Conservation (phyloP, 2,113 vertebrate species). For the Gobiocypris rarus region DNA sequence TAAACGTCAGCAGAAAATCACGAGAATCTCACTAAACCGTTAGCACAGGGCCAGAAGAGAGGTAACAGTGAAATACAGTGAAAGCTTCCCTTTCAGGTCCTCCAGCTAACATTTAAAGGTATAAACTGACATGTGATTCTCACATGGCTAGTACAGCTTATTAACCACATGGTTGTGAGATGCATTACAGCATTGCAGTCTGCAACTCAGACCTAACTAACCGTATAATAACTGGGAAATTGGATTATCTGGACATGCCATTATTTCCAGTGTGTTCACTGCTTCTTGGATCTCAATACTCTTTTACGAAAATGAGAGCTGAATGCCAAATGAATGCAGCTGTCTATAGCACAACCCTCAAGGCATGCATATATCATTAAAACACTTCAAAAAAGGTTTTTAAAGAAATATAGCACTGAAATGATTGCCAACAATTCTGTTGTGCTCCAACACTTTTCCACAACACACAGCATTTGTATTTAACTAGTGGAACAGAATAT, state of each 20-base stretch:
- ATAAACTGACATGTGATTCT: slow-evolving; percentile 45
- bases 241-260: slow-evolving; percentile 37
- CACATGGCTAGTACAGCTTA: slow-evolving; percentile 20
- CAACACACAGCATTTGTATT: slow-evolving; percentile 14
- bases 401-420: slow-evolving; percentile 4
- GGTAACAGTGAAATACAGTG: background rate
- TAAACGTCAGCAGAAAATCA: background rate
- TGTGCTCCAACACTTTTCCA: slow-evolving; percentile 29
- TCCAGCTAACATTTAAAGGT: background rate
- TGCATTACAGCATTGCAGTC: slow-evolving; percentile 14
- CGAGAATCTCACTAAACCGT: background rate
- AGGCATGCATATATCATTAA: slow-evolving; percentile 12
- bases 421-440: slow-evolving; percentile 20
- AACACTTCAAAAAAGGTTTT: slow-evolving; percentile 12
- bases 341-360: slow-evolving; percentile 4
- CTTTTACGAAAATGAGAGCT: slow-evolving; percentile 14
- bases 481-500: slow-evolving; percentile 22
- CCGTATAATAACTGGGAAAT: slow-evolving; percentile 35
- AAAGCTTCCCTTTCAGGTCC: background rate
- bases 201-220: slow-evolving; percentile 37
- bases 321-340: slow-evolving; percentile 16
- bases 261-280: slow-evolving; percentile 28
- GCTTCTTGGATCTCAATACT: slow-evolving; percentile 11
- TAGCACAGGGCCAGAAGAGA: background rate
- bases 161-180: slow-evolving; percentile 22